Percentiles rank a stretch among this genome's conserved stretches.
phyloP scores from a whole-genome alignment of 1,140 invertebrate species.

The Drosophila willistoni region DNA sequence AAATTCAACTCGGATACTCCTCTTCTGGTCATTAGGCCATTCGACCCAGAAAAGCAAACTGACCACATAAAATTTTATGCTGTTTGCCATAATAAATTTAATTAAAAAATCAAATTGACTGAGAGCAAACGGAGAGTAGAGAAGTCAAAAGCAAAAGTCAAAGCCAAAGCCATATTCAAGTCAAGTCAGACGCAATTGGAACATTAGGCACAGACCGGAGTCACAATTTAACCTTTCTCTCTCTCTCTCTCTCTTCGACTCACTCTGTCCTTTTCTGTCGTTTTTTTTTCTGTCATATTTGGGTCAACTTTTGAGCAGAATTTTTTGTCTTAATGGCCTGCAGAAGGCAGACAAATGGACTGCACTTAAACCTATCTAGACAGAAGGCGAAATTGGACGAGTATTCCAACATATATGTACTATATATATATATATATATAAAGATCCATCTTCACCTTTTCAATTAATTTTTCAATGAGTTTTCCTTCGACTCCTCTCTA shows the following conservation, averaged over 20 bases:
- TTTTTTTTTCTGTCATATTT: conserved; percentile 37
- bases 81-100: conserved; percentile 72
- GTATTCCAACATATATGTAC: not conserved
- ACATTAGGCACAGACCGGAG: conserved; percentile 19
- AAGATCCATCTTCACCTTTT: conserved; percentile 17
- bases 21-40: conserved; percentile 62
- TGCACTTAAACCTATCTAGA: conserved; percentile 15
- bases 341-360: conserved; percentile 12
- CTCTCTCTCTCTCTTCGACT: conserved; percentile 24
- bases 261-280: conserved; percentile 47
- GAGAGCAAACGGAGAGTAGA: not conserved
- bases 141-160: conserved; percentile 4
- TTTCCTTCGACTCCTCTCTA: not conserved
- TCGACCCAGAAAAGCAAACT: conserved; percentile 66
- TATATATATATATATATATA: no score
- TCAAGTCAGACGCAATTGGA: conserved; percentile 2
- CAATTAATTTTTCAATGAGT: conserved; percentile 25
- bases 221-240: conserved; percentile 15
- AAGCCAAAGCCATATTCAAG: not conserved
- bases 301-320: conserved; percentile 16
- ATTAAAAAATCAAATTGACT: conserved; percentile 33
- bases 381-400: not conserved
- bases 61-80: conserved; percentile 75
- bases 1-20: conserved; percentile 21
- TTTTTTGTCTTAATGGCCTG: conserved; percentile 17